These are phyloP conservation scores for Papilio aristodemus DNA, from an alignment of 1,140 invertebrate species.

Conservation along the genomic window DNA sequence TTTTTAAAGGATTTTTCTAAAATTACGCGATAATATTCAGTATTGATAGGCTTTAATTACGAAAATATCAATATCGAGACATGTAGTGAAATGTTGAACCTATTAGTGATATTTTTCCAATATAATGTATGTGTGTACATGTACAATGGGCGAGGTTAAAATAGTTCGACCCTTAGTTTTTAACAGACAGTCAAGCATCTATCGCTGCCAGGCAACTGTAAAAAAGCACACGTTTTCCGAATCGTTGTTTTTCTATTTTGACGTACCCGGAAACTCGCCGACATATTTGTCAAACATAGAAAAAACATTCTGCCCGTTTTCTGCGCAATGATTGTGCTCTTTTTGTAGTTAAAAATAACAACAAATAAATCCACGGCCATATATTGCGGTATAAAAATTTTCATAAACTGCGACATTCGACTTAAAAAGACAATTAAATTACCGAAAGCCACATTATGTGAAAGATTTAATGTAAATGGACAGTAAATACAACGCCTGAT, in stretches of 20 bases:
- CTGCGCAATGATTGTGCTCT: not conserved
- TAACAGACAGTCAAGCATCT: not conserved
- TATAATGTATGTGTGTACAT: too few relatives aligned
- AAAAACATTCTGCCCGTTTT: conserved; percentile 2
- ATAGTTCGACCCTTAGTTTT: not conserved
- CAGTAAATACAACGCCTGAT: too few relatives aligned
- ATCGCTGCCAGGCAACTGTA: conserved; percentile 1
- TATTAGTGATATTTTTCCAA: not conserved
- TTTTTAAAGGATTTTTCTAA: too few relatives aligned
- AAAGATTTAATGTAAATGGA: too few relatives aligned
- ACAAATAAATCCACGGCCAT: not conserved
- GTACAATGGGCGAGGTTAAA: not conserved
- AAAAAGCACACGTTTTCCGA: not conserved
- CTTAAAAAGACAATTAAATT: not conserved
- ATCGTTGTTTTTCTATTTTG: conserved; percentile 11
- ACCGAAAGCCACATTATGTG: too few relatives aligned
- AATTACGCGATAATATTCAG: too few relatives aligned
- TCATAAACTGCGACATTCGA: not conserved
- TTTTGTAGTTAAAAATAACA: not conserved
- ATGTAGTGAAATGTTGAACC: too few relatives aligned
- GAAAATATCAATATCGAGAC: too few relatives aligned
- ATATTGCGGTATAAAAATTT: not conserved
- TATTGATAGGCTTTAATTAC: not conserved
- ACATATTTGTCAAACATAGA: conserved; percentile 2
- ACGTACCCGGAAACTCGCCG: not conserved